These are phyloP conservation scores for Eupithecia vulgata DNA, from an alignment of 2,888 invertebrate genomes.

Conservation along the genomic window DNA sequence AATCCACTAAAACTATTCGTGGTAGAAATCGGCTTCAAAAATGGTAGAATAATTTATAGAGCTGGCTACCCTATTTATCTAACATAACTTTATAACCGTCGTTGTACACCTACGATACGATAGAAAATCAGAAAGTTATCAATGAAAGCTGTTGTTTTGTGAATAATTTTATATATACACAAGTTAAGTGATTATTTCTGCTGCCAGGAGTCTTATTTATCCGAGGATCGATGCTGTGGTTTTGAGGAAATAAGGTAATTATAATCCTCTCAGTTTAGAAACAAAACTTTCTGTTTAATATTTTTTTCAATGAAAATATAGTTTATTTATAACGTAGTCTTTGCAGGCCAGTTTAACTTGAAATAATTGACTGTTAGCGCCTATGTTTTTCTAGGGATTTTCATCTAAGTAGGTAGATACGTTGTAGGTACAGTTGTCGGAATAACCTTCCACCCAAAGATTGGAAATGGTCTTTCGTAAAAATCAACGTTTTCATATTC, in stretches of 20 bases:
- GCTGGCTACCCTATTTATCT: slow-evolving; percentile 46
- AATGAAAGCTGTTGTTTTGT: slow-evolving; percentile 57
- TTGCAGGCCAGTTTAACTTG: not conserved
- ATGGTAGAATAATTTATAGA: slow-evolving; percentile 37
- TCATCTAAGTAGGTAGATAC: not conserved
- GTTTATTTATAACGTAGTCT: not conserved
- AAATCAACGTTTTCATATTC: too few species aligned
- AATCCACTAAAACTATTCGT: not conserved
- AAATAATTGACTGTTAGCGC: not conserved
- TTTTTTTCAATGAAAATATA: slow-evolving; percentile 26
- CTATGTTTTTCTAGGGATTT: not conserved
- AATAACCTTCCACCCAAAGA: too few species aligned
- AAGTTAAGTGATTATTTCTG: slow-evolving; percentile 21
- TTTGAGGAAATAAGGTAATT: slow-evolving; percentile 36
- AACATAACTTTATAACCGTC: slow-evolving; percentile 64
- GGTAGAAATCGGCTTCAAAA: not conserved
- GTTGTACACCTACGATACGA: slow-evolving; percentile 67
- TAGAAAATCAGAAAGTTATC: slow-evolving; percentile 58
- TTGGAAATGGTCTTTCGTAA: too few species aligned
- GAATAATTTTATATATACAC: slow-evolving; percentile 21
- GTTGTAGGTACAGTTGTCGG: too few species aligned
- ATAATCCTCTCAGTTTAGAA: not conserved
- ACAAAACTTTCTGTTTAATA: not conserved
- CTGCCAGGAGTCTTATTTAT: not conserved
- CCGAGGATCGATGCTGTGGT: slow-evolving; percentile 26